Conservation (phyloP, 2,113 vertebrate genomes). For the Zeus faber region DNA sequence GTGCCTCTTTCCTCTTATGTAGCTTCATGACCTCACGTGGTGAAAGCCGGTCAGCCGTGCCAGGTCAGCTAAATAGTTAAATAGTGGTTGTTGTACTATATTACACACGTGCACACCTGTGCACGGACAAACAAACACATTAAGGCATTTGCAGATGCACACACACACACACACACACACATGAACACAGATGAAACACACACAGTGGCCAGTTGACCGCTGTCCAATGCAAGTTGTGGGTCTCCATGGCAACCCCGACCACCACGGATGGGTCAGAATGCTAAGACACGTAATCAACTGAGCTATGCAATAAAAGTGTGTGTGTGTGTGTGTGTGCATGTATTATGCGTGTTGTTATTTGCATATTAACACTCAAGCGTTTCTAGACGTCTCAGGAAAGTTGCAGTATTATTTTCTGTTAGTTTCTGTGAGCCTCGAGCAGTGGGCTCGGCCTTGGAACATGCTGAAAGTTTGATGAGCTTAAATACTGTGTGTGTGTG, state of each 20-base stretch:
- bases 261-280: neutral
- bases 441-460: conserved; percentile 41
- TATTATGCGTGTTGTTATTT: neutral
- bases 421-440: conserved; percentile 24
- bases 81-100: conserved; percentile 18
- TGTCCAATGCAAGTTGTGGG: neutral
- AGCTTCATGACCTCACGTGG: conserved; percentile 30
- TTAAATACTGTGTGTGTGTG: conserved; percentile 56
- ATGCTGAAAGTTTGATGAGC: conserved; percentile 70
- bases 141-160: neutral
- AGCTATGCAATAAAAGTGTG: conserved; percentile 10
- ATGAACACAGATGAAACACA: neutral
- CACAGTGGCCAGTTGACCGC: too few species aligned
- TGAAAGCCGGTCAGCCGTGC: conserved; percentile 28
- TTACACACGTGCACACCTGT: conserved; percentile 7
- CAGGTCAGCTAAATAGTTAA: conserved; percentile 49
- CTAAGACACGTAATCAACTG: neutral
- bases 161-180: neutral
- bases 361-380: neutral
- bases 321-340: neutral
- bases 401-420: conserved; percentile 20
- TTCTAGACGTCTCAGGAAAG: conserved; percentile 23
- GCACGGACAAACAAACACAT: too few species aligned
- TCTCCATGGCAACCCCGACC: conserved; percentile 2
- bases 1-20: conserved; percentile 59